These are phyloP conservation scores for Parapsyche elsis DNA, from an alignment of 1,140 invertebrate species.

Conservation along the genomic window DNA sequence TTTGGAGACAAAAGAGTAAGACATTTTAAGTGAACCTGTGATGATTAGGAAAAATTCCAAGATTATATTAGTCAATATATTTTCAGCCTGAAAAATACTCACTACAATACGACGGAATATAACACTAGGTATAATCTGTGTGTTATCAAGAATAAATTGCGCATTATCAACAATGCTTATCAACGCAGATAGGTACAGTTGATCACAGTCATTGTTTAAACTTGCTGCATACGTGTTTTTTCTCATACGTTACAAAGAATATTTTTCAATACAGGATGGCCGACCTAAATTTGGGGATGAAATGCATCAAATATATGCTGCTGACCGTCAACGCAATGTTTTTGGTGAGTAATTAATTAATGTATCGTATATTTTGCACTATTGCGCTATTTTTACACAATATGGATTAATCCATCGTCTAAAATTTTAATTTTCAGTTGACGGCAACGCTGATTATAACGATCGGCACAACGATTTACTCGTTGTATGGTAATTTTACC, in stretches of 20 bases:
- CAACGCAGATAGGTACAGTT: not conserved
- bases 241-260: not conserved
- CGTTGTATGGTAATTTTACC: conserved; percentile 79
- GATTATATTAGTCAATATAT: too few species aligned
- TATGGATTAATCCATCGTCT: too few species aligned
- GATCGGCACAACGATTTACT: conserved; percentile 80
- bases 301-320: conserved; percentile 86
- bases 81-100: too few species aligned
- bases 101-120: too few species aligned
- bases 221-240: not conserved
- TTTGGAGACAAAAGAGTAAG: too few species aligned
- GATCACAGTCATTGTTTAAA: not conserved
- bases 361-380: not conserved
- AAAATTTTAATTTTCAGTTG: conserved; percentile 66
- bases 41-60: too few species aligned
- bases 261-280: conserved; percentile 61
- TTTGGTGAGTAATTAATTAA: conserved; percentile 75
- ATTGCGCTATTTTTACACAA: not conserved
- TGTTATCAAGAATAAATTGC: too few species aligned
- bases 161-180: conserved; percentile 1
- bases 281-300: conserved; percentile 77
- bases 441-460: conserved; percentile 80
- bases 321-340: conserved; percentile 86
- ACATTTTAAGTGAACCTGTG: too few species aligned
- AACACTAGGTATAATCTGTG: too few species aligned